Base-by-base conservation (phyloP, 1,140 invertebrate species). In the Homalodisca vitripennis region DNA sequence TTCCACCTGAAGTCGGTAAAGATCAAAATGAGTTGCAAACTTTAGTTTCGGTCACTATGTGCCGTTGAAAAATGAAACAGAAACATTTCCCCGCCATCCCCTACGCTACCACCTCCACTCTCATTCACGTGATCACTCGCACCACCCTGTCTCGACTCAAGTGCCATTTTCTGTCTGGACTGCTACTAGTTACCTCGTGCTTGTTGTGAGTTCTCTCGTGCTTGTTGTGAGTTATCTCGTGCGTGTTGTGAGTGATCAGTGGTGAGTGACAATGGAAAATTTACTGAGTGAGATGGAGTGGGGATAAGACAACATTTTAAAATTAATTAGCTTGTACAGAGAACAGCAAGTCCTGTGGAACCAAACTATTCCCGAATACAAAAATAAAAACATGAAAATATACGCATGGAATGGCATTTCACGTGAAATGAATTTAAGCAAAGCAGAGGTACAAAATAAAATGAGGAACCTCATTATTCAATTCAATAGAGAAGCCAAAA, bases 401-500 rank as follows among this genome's bases (percentile, higher is more conserved):
- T 66, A 47, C 26, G 64, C 64, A 12, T 66, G 64, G 64, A 22
- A 14, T 47, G 64, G 47, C 22, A 66, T 66, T 27, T 20, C 64
- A 14, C 63, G 26, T 20, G 63, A 26, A 3, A 6, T 53, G 6
- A 6, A 20, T 22, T 12, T 53, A 30, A 12, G 20, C 17, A 65
- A 65, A 65, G 29, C 26, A 20, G 41, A 46, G 57, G 57, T 30
- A 6, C 12, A 62, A 20, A 62, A 62, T 24, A 62, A 62, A 27
- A 62, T 62, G 57, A 30, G 3, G 10, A 62, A 62, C 12, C 13
- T 62, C 3, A 62, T 62, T 29, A 27, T 29, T 13, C 62, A 64
- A 55, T 67, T 67, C 30, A 46, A 67, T 20, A 46, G 66, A 31
- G 66, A 55, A 30, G n/a, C 12, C 66, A 67, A 67, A 31, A 67